Conservation (phyloP, 1,140 invertebrate genomes). For the Gryllus bimaculatus region DNA sequence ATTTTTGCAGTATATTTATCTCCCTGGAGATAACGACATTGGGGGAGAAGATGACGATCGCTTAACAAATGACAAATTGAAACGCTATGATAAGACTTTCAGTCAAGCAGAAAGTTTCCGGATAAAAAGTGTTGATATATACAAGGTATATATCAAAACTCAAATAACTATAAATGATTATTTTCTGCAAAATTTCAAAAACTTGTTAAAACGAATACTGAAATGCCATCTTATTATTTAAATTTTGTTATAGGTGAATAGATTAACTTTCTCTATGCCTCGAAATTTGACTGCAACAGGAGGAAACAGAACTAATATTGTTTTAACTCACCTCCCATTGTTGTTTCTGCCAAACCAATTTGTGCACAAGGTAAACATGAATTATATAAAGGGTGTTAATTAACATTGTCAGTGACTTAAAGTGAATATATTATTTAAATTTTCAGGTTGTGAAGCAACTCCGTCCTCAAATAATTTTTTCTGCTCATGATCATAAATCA, state of each 20-base stretch:
- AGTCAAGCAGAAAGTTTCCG: slow-evolving; percentile 52
- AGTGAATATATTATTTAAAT: too few relatives aligned
- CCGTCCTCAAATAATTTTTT: slow-evolving; percentile 69
- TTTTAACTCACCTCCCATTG: slow-evolving; percentile 60
- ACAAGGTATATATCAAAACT: neutral
- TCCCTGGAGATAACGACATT: slow-evolving; percentile 92
- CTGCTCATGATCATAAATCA: slow-evolving; percentile 72
- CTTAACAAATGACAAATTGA: slow-evolving; percentile 59
- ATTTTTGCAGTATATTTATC: slow-evolving; percentile 58
- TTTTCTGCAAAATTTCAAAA: too few relatives aligned
- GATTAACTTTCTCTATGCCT: slow-evolving; percentile 21
- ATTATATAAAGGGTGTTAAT: neutral
- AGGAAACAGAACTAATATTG: slow-evolving; percentile 44
- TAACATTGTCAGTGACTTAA: too few relatives aligned
- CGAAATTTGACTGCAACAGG: neutral
- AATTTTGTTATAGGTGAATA: slow-evolving; percentile 24
- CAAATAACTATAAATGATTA: too few relatives aligned
- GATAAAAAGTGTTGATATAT: slow-evolving; percentile 27
- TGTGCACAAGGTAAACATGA: slow-evolving; percentile 45
- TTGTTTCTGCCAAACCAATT: slow-evolving; percentile 50
- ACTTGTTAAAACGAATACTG: neutral
- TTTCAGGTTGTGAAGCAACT: slow-evolving; percentile 52
- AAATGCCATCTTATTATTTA: neutral
- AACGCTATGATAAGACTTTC: slow-evolving; percentile 69
- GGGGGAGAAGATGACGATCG: slow-evolving; percentile 74